Base-by-base conservation (phyloP, 2,888 invertebrate species). In the Deroplatys truncata region DNA sequence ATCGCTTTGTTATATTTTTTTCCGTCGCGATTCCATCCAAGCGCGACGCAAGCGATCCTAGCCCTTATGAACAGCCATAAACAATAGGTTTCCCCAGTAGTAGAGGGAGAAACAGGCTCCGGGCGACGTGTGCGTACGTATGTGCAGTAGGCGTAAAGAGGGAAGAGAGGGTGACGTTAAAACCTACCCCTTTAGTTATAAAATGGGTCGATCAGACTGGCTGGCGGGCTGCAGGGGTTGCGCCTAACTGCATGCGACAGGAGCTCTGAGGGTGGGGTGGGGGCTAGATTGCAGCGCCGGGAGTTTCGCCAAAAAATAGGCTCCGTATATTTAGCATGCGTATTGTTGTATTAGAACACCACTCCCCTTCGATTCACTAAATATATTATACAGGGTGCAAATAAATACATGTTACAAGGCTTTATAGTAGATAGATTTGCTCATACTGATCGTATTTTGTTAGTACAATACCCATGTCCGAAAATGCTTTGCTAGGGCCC, bases 171-270 rank as follows among this genome's bases (percentile, higher is more conserved):
- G 85, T 84, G 84, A 82, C 88, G 89, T 88, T 84, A 84, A 89
- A 88, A 88, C 84, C 88, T 82, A 84, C 88, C 89, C 89, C 88
- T 85, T 84, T 89, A 84, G 89, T 88, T 89, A 84, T 89, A 89
- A 89, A 89, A 89, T 90, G 90, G 90, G 90, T 90, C 90, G 90
- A 90, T 90, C 88, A 90, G 88, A 82, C 90, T 88, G 88, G 90
- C 84, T 88, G 89, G 89, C 89, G 28, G 84, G 88, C 89, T 88
- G 88, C 84, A 89, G 89, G 88, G 87, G 85, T 20, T 87, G 89
- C 87, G 84, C 89, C 89, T 89, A 89, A 89, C 88, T 89, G 87
- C 88, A 89, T 85, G 89, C 86, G 89, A 89, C 89, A 89, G 88
- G 89, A 72, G 56, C 56, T 72, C 20, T 72, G 29, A 43, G 90